Percentiles rank a stretch among this genome's conserved stretches.
Conservation (phyloP, 2,888 invertebrate species). For the Notocelia uddmanniana region DNA sequence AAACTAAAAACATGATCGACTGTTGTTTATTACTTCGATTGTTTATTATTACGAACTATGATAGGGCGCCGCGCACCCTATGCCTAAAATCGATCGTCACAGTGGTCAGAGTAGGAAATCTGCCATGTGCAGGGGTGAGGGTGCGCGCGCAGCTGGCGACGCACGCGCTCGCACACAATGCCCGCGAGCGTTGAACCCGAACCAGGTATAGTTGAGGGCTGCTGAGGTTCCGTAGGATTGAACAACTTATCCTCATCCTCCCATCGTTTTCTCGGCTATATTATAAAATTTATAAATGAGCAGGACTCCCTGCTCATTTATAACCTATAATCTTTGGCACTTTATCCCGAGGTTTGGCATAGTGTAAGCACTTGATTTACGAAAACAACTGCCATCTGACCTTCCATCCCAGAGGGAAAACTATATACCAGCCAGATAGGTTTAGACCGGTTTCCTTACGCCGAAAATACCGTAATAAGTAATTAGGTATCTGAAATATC, state of each 20-base stretch:
- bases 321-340: too few species aligned
- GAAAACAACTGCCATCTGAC: too few species aligned
- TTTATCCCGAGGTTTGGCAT: too few species aligned
- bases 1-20: neutral
- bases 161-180: slow-evolving; percentile 80
- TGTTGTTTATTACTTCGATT: neutral
- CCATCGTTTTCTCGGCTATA: too few species aligned
- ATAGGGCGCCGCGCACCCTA: slow-evolving; percentile 29
- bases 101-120: slow-evolving; percentile 50
- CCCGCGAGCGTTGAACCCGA: slow-evolving; percentile 80
- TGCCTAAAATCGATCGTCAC: slow-evolving; percentile 55
- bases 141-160: slow-evolving; percentile 71
- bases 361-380: too few species aligned
- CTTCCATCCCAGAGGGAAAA: too few species aligned
- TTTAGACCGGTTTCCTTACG: too few species aligned
- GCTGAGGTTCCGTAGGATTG: slow-evolving; percentile 22
- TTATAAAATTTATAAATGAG: too few species aligned
- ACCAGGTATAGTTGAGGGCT: slow-evolving; percentile 56
- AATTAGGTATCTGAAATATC: too few species aligned
- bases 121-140: slow-evolving; percentile 75
- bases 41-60: slow-evolving; percentile 17
- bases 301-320: too few species aligned
- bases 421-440: too few species aligned
- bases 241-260: neutral
- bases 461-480: too few species aligned